These are phyloP conservation scores for Crypturellus undulatus DNA, from an alignment of 2,113 vertebrate species.

Conservation along the genomic window DNA sequence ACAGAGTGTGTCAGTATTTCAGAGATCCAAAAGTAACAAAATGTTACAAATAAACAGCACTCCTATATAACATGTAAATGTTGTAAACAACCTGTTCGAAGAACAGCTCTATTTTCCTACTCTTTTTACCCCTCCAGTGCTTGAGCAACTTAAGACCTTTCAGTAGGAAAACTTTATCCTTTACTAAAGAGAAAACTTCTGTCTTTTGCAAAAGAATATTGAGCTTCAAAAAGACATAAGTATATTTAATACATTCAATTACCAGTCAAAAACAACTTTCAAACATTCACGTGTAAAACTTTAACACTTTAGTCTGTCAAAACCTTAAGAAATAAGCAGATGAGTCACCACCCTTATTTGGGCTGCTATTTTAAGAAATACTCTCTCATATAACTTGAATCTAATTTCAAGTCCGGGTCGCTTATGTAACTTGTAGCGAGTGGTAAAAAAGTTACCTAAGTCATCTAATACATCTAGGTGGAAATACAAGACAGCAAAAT, in stretches of 20 bases:
- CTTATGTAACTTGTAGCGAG: not conserved
- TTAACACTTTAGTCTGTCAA: not conserved
- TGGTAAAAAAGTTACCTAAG: not conserved
- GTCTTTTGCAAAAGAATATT: not conserved
- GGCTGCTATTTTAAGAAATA: not conserved
- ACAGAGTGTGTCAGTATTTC: not conserved
- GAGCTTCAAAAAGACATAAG: not conserved
- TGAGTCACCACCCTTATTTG: not conserved
- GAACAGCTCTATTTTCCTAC: not conserved
- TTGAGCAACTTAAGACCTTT: not conserved
- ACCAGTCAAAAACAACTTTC: not conserved
- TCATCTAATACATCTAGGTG: not conserved
- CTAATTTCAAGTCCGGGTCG: not conserved
- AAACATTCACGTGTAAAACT: not conserved
- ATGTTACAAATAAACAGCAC: not conserved
- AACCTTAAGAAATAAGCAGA: not conserved
- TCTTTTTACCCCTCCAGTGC: not conserved
- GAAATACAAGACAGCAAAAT: not conserved
- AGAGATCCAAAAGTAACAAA: not conserved
- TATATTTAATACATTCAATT: not conserved
- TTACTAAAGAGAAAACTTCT: not conserved
- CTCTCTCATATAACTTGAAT: not conserved
- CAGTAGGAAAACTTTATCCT: not conserved
- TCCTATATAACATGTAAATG: rapidly evolving
- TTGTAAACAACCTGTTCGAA: not conserved